Conservation (phyloP, 2,888 invertebrate species). For the Polylopha cassiicola region DNA sequence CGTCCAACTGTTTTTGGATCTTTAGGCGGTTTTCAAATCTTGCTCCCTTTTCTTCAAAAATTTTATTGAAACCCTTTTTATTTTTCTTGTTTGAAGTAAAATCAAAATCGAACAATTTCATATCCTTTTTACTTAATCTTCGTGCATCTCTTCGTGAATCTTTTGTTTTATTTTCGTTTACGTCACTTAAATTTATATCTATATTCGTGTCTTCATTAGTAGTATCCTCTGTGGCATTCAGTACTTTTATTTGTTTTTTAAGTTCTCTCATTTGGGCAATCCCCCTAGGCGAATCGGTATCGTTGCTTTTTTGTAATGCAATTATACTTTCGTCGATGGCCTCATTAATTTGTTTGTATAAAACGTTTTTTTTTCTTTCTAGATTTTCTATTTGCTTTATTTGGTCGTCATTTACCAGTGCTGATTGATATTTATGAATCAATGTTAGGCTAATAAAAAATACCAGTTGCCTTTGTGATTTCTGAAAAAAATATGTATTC, state of each 20-base stretch:
- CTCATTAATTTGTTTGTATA: slow-evolving; percentile 37
- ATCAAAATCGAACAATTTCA: no score
- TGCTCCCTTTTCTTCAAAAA: slow-evolving; percentile 10
- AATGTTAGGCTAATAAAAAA: slow-evolving; percentile 1
- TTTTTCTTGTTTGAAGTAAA: neutral
- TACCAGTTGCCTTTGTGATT: neutral
- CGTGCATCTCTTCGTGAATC: neutral
- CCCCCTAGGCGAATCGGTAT: slow-evolving; percentile 36
- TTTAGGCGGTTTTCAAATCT: neutral
- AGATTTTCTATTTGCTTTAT: slow-evolving; percentile 32
- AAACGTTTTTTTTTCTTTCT: slow-evolving; percentile 35
- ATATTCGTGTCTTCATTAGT: slow-evolving; percentile 5
- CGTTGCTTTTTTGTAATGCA: slow-evolving; percentile 34
- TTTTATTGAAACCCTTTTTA: slow-evolving; percentile 13
- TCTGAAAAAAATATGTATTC: no score
- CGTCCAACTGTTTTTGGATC: no score
- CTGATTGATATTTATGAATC: slow-evolving; percentile 1
- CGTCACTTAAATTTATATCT: neutral
- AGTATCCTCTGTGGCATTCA: slow-evolving; percentile 24
- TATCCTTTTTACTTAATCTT: no score
- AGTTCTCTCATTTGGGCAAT: slow-evolving; percentile 37
- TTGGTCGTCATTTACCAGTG: slow-evolving; percentile 13
- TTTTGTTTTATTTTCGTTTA: neutral
- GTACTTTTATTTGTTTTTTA: slow-evolving; percentile 34
- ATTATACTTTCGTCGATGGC: slow-evolving; percentile 44